Base-by-base conservation (phyloP, 2,797 vertebrate species). In the Chiloscyllium punctatum region DNA sequence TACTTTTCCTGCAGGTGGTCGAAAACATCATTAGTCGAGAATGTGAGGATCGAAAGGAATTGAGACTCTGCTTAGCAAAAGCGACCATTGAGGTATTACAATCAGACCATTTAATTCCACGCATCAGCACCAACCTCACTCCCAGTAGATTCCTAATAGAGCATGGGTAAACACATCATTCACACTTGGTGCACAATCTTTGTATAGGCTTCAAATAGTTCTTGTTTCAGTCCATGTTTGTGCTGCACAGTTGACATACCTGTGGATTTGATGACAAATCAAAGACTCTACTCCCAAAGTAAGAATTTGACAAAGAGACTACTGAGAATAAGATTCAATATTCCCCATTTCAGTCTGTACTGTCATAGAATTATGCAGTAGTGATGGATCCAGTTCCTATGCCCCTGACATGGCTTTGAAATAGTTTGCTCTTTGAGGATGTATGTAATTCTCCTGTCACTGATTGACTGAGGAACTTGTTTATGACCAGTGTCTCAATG, bases 21-120 rank as follows among this genome's bases (percentile, higher is more conserved):
- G 69, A 95, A 27, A 53, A 95, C 33, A 4, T 37, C 71, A 77
- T 95, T 57, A 48, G 71, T 95, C 71, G 6, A 53, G 94, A 95
- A 95, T 95, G 94, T 95, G 69, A 95, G 48, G 94, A 95, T 57
- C 69, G 48, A 30, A 95, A 95, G 94, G 71, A 95, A 51, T 77
- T 95, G 71, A 95, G 77, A 77, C 69, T 77, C 1, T 95, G 94
- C 71, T 95, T 95, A 53, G 71, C 94, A 74, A 72, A 77, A 74
- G 71, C 42, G 18, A 51, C 48, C 42, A 77, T 95, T 8, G 94
- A 95, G 94, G 94, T 95, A 95, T 27, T 15, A 72, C 72, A 7
- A 5, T 37, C 4, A 0, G 25, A 92, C 0, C 13, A 8, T 69
- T 69, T 92, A n/a, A 69, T 42, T 37, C 62, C 18, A 69, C 62